Evolutionary conservation across 2,888 invertebrate genomes (phyloP).

Genomic region (Seladonia tumulorum): DNA sequence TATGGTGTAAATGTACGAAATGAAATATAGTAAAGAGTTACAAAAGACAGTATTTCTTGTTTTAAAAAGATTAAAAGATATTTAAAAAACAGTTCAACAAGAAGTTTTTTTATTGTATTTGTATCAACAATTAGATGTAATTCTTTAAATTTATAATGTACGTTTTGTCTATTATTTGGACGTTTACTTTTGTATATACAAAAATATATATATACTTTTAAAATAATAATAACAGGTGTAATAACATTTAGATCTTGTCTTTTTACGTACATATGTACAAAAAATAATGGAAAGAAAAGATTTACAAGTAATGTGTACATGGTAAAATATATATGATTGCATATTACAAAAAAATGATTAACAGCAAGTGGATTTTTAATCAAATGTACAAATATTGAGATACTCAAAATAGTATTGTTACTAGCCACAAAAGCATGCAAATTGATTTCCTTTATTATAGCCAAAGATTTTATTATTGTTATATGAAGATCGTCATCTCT

Average conservation of each 20-base stretch:
- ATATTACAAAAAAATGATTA: conserved; percentile 12
- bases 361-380: conserved; percentile 24
- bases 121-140: not conserved
- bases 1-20: not conserved
- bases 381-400: conserved; percentile 44
- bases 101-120: conserved; percentile 4
- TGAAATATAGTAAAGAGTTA: conserved; percentile 1
- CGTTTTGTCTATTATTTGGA: not conserved
- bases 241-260: not conserved
- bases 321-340: conserved; percentile 10
- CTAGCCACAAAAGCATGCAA: not conserved
- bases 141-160: not conserved
- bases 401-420: conserved; percentile 21
- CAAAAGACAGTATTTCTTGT: not conserved
- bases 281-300: not conserved
- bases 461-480: not conserved
- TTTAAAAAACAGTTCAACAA: not conserved
- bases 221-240: not conserved
- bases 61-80: not conserved
- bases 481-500: not conserved
- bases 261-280: not conserved
- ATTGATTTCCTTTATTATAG: not conserved
- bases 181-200: not conserved
- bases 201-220: not conserved
- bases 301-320: conserved; percentile 1